Evolutionary conservation across 64 coral and sea anemone genomes (phyloP), one percentile per base, ranked within the genome.

Genomic region (Dendrophyllia cribrosa): DNA sequence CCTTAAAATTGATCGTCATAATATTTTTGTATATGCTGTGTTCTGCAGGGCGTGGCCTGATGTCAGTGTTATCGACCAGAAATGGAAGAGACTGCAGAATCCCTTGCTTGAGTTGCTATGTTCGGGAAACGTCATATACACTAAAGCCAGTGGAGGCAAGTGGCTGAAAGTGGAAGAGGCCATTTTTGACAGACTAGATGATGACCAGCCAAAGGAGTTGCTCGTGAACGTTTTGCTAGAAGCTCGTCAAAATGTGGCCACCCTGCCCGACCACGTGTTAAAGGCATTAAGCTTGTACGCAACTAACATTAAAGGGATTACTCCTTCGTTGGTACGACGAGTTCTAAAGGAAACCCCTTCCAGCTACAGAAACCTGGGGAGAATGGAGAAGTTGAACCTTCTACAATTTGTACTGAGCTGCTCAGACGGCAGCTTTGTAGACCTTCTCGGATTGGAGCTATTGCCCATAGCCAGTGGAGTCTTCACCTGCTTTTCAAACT

Each of bases 31-130:
- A 34, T 34, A 56, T 56, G 53, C 12, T 56, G 53, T 56, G 12
- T 75, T 14, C 70, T 73, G 26, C 51, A 88, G 69, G 43, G 97
- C 94, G 20, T 93, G 94, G 88, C 97, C 97, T 20, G 60, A 93
- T 79, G 4, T 91, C 1, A 49, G n/a, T 0, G 12, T 43, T 52
- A 88, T 98, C 14, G 91, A 95, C 12, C 76, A 76, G 43, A 95
- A 96, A 53, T 98, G 94, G 97, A 98, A 83, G 24, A 85, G 46
- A 46, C 70, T 93, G 49, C 60, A 93, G 59, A 50, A 93, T 45
- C 67, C 68, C 43, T 91, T 93, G 50, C 81, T 93, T 49, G 6
- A 88, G 44, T 59, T 51, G 70, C 43, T 98, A 2, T 79, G 93
- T 21, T 5, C 20, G 5, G 70, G 72, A 21, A 52, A 85, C 22